phyloP scores from a whole-genome alignment of 92 coral and sea anemone species.

The Epizoanthus ramosus region DNA sequence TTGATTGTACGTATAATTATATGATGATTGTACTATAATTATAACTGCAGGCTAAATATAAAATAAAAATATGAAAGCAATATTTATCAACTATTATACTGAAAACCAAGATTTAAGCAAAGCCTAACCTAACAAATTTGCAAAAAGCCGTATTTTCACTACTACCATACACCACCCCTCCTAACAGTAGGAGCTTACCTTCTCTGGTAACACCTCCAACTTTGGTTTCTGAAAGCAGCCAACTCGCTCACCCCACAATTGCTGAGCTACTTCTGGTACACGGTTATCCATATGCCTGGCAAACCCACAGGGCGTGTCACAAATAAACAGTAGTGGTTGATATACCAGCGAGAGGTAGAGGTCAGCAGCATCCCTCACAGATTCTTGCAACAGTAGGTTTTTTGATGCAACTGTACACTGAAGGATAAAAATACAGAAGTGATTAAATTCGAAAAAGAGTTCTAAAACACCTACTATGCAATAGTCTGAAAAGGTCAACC shows the following conservation, averaged over 20 bases:
- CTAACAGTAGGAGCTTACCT: slow-evolving; percentile 29
- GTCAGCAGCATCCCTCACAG: slow-evolving; percentile 69
- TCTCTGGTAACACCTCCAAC: slow-evolving; percentile 23
- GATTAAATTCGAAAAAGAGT: no score
- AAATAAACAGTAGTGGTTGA: slow-evolving; percentile 52
- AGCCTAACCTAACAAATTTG: no score
- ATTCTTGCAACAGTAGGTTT: slow-evolving; percentile 52
- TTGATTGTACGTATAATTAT: no score
- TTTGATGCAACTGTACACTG: slow-evolving; percentile 62
- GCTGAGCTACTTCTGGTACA: slow-evolving; percentile 15
- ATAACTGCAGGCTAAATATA: no score
- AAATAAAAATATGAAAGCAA: no score
- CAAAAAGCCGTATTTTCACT: no score
- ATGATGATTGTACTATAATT: no score
- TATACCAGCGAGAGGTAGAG: slow-evolving; percentile 49
- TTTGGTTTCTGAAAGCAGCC: slow-evolving; percentile 64
- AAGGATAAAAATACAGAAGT: neutral
- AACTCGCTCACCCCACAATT: slow-evolving; percentile 47
- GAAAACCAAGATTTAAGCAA: no score
- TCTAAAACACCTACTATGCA: no score
- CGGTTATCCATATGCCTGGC: slow-evolving; percentile 53
- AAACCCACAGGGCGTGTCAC: slow-evolving; percentile 69
- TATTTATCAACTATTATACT: no score
- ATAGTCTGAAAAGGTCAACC: no score
- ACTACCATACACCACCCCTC: no score